Evolutionary conservation across 2,797 vertebrate genomes (phyloP), one percentile per base, ranked within the genome.

Genomic region (Periparus ater): DNA sequence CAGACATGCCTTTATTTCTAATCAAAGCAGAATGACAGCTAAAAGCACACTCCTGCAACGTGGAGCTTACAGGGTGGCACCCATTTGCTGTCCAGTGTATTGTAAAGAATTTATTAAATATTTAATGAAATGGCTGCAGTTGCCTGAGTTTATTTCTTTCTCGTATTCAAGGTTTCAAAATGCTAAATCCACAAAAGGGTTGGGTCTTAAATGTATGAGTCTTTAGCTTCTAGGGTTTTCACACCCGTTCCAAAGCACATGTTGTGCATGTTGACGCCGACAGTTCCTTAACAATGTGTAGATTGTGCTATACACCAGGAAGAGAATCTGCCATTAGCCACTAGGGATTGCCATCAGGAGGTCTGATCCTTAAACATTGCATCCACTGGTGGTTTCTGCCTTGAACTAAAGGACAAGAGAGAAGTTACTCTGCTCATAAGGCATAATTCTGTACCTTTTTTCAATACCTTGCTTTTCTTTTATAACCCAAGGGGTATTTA

Each of bases 231-330:
- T 27, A 45, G 19, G 7, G 2, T 1, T 26, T 76, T 88, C 72
- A 7, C 8, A 68, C 4, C 8, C 18, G 13, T 66, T 83, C 48
- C 42, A 86, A 71, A 89, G 19, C 5, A 29, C 4, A 4, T 7
- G 13, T 8, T 44, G 17, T 21, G 30, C 9, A 42, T 86, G 55
- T 51, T 30, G 21, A 32, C 19, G 29, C 19, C 25, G 55, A 4
- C 0, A 0, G 38, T 36, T 83, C 25, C 14, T 67, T 50, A 48
- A 45, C 13, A 34, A 45, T 15, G 8, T 0, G 1, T 30, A 58
- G 9, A 10, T 20, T n/a, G 7, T 21, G 21, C n/a, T 44, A 10
- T 2, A 47, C 8, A n/a, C 1, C 1, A 3, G 34, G 19, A 40
- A 42, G 17, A 50, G 3, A 79, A 2, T 6, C 7, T 66, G 9